Percentiles rank a stretch among this genome's conserved stretches.
phyloP scores from a whole-genome alignment of 2,888 invertebrate species.

The Nomada flava region DNA sequence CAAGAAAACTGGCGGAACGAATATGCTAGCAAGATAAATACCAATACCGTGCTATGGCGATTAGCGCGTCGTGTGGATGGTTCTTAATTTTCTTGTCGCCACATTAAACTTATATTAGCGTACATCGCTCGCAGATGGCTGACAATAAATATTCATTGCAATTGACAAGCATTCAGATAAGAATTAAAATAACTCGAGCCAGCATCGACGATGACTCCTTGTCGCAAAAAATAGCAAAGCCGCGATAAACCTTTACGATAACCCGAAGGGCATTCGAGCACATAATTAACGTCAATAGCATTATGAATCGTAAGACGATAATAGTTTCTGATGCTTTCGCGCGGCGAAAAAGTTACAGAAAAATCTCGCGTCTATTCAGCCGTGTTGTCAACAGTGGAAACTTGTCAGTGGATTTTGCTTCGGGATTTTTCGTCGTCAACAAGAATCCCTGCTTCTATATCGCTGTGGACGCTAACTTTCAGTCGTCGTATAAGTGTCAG shows the following conservation, averaged over 20 bases:
- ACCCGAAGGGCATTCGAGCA: constrained; percentile 29
- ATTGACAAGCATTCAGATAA: constrained; percentile 36
- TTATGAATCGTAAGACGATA: constrained; percentile 21
- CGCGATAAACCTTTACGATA: constrained; percentile 44
- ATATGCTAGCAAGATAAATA: no score
- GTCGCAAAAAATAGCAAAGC: constrained; percentile 40
- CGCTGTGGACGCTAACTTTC: not conserved
- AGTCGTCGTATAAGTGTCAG: no score
- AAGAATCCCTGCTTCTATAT: not conserved
- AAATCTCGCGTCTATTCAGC: not conserved
- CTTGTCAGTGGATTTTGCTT: constrained; percentile 17
- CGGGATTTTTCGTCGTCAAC: not conserved
- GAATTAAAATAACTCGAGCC: constrained; percentile 27
- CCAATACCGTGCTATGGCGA: no score
- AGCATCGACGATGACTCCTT: constrained; percentile 1
- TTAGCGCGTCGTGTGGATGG: no score
- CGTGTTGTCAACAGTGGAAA: constrained; percentile 30
- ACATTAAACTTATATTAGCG: not conserved
- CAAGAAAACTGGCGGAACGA: no score
- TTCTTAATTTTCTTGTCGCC: not conserved
- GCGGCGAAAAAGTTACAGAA: constrained; percentile 5
- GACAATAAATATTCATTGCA: constrained; percentile 20
- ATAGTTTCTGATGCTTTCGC: not conserved
- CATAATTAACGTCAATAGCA: constrained; percentile 9
- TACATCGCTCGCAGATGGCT: constrained; percentile 25